Evolutionary conservation across 2,888 invertebrate species (phyloP).

Genomic region (Auanema sp.): DNA sequence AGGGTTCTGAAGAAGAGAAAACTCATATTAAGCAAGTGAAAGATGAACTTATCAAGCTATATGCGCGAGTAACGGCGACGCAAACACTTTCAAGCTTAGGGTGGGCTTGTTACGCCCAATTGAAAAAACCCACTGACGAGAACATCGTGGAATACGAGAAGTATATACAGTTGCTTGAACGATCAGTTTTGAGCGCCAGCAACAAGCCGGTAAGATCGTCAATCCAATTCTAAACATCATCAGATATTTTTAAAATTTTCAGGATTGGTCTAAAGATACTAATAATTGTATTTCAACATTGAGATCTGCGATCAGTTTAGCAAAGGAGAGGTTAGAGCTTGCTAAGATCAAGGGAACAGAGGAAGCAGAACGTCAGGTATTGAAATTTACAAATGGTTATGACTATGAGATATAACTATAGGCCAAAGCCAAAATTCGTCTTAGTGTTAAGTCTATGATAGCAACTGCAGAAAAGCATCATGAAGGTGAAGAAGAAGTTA

Average conservation of each 20-base stretch:
- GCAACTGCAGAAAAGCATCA: not conserved
- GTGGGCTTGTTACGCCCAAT: slow-evolving; percentile 24
- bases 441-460: not conserved
- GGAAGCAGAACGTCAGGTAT: slow-evolving; percentile 23
- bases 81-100: slow-evolving; percentile 32
- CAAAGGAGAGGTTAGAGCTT: slow-evolving; percentile 29
- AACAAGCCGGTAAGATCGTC: slow-evolving; percentile 20
- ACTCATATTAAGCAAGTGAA: slow-evolving; percentile 20
- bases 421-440: not conserved
- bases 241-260: not conserved
- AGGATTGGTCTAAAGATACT: slow-evolving; percentile 38
- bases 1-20: slow-evolving; percentile 11
- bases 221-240: not conserved
- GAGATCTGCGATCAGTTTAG: slow-evolving; percentile 25
- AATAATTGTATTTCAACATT: slow-evolving; percentile 23
- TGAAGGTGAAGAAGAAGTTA: not conserved
- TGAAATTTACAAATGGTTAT: too few species aligned
- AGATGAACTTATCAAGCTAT: slow-evolving; percentile 32
- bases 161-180: slow-evolving; percentile 37
- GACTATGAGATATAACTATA: not conserved
- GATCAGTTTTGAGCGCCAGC: slow-evolving; percentile 14
- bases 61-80: slow-evolving; percentile 32
- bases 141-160: slow-evolving; percentile 31
- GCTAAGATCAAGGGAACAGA: slow-evolving; percentile 27
- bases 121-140: slow-evolving; percentile 30